A percentile compares a stretch with the other conserved stretches of the same genome.
Evolutionary conservation across 2,113 vertebrate genomes (phyloP).

Genomic region (Beaufortia kweichowensis): DNA sequence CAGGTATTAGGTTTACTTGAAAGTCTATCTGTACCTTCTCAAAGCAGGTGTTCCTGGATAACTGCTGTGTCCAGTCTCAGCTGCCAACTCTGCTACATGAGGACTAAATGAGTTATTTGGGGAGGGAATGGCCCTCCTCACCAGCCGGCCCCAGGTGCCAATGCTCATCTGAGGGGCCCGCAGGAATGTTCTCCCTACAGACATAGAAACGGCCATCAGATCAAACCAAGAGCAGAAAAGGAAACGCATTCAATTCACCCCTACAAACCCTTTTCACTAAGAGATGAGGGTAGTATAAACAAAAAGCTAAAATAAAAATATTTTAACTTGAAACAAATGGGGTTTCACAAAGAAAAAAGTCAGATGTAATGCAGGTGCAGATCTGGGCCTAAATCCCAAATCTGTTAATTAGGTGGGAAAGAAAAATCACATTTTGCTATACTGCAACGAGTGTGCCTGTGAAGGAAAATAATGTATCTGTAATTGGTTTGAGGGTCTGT

Average conservation of each 20-base stretch:
- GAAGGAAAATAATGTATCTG: background rate
- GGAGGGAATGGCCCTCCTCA: constrained; percentile 93
- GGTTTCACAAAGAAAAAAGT: constrained; percentile 7
- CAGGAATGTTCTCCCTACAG: constrained; percentile 92
- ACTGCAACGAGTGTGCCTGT: background rate
- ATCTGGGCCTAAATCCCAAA: background rate
- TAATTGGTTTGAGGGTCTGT: background rate
- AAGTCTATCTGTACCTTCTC: constrained; percentile 64
- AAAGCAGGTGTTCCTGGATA: constrained; percentile 67
- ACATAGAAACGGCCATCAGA: background rate
- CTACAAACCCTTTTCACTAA: background rate
- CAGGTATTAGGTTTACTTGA: no score
- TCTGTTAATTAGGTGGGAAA: background rate
- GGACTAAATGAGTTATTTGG: constrained; percentile 97
- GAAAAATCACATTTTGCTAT: background rate
- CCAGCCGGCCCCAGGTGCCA: constrained; percentile 94
- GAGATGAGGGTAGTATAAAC: background rate
- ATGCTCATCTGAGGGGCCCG: constrained; percentile 98
- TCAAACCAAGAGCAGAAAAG: background rate
- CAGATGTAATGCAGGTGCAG: background rate
- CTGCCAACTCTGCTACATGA: constrained; percentile 75
- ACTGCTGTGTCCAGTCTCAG: constrained; percentile 69
- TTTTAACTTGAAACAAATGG: background rate
- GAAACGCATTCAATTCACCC: constrained; percentile 15
- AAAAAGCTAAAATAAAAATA: background rate